Evolutionary conservation across 2,113 vertebrate genomes (phyloP), one percentile per base, ranked within the genome.

Genomic region (Ammodytes dubius): DNA sequence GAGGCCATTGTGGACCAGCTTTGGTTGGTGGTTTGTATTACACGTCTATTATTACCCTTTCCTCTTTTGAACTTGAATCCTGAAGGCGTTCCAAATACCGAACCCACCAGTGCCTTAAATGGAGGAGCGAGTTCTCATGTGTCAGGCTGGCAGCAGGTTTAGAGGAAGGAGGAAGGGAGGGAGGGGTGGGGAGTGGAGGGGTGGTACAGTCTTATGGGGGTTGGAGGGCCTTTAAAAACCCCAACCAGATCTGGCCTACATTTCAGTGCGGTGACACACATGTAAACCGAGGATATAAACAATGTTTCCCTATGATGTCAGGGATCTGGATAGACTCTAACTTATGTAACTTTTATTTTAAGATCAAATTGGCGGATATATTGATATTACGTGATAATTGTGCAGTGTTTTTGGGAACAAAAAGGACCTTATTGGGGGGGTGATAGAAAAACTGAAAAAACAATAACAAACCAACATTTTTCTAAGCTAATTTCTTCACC

Each of bases 51-150:
- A 92, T 94, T 95, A 95, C 87, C 69, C 93, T 95, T 94, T 94
- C 94, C 94, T 91, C 94, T 94, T 96, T 94, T 88, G 93, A 93
- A 94, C 89, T 83, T 77, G 85, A 74, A 79, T 91, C 88, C 89
- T 93, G 93, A 92, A 92, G 85, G 90, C 87, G 70, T 57, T 94
- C 94, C 85, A 92, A 89, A 93, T 90, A 82, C 88, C 94, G 84
- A 90, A 89, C 87, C 92, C 89, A 78, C 85, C 91, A 91, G 74
- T 66, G 86, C 95, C 95, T 94, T 96, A 95, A 96, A 96, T 93
- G 95, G 95, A 91, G 77, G 89, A 82, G 70, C 42, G 85, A 64
- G 83, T 64, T 92, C 93, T 95, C 93, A 83, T 82, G 85, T 94
- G 88, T 91, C 93, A 89, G 65, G 39, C 59, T 6, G 56, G 74